Base-by-base conservation (phyloP, 1,140 invertebrate species). In the Ectropis grisescens region DNA sequence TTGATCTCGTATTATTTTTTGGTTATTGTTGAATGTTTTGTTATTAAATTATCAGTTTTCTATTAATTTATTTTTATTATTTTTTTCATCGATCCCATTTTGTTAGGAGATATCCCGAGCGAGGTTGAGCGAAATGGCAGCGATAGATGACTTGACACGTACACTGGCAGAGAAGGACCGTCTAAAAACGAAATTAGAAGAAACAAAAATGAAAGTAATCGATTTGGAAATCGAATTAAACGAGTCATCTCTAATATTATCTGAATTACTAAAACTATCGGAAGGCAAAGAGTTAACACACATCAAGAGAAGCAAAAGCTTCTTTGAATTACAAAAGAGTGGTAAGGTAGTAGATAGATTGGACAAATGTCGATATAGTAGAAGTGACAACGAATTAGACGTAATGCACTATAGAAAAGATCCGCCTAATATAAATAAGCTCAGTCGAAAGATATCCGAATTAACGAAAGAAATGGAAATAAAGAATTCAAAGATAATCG, bases 401-500 rank as follows among this genome's bases (percentile, higher is more conserved):
- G 41, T 57, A 22, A 41, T 54, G 9, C 40, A 50, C 24, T 46
- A 36, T 5, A 42, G 38, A 16, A 45, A 49, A 12, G 39, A 51
- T 23, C 37, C 47, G 11, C 44, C 64, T 1, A 69, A 76, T 15
- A 48, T 71, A 32, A 54, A 56, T 25, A 78, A 72, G 41, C 45
- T 81, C 12, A 61, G 61, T 5, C 58, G 61, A 26, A 82, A 84
- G 42, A 74, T 83, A 41, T 53, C 74, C 30, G 60, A 72, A 12
- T 60, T 84, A 47, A 82, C 76, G 8, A 71, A 75, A 38, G 83
- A 85, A 33, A 67, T 85, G 4, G 70, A 74, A 27, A 47, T 72
- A 24, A 84, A 85, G 39, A 83, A 85, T 42, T 76, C 70, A 0
- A 83, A 84, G 43, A 84, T 86, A 37, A 81, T 84, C 4, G 84